Evolutionary conservation across 2,888 invertebrate species (phyloP).

Genomic region (Peribatodes rhomboidaria): DNA sequence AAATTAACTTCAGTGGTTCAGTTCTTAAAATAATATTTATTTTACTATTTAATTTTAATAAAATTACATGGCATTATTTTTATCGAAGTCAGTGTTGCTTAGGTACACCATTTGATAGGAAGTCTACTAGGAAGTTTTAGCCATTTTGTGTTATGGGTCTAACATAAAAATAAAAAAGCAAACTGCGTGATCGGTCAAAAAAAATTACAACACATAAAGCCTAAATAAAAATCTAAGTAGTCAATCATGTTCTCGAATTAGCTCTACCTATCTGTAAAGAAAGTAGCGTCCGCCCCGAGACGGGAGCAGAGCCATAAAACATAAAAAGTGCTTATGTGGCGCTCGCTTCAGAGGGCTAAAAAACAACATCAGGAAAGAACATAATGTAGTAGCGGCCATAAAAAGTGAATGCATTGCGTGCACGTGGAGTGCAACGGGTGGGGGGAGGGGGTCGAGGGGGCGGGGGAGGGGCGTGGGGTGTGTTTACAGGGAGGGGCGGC

Average conservation of each 20-base stretch:
- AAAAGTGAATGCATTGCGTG: slow-evolving; percentile 85
- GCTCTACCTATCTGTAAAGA: slow-evolving; percentile 63
- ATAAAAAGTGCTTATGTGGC: slow-evolving; percentile 85
- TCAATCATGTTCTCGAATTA: slow-evolving; percentile 69
- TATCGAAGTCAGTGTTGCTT: too few relatives aligned
- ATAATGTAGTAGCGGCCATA: slow-evolving; percentile 83
- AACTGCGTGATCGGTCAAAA: too few relatives aligned
- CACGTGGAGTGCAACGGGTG: slow-evolving; percentile 79
- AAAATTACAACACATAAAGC: too few relatives aligned
- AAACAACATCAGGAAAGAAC: slow-evolving; percentile 80
- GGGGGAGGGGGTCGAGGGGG: slow-evolving; percentile 45
- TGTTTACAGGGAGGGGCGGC: slow-evolving; percentile 81
- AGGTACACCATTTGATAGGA: too few relatives aligned
- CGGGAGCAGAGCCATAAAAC: slow-evolving; percentile 77
- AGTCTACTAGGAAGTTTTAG: too few relatives aligned
- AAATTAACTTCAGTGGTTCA: too few relatives aligned
- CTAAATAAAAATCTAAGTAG: slow-evolving; percentile 23
- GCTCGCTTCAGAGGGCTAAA: slow-evolving; percentile 76
- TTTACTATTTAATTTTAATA: too few relatives aligned
- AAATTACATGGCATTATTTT: too few relatives aligned
- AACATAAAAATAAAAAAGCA: too few relatives aligned
- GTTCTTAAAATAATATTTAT: too few relatives aligned
- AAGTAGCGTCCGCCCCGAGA: slow-evolving; percentile 69
- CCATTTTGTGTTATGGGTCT: too few relatives aligned
- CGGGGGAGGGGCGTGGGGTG: slow-evolving; percentile 77